Evolutionary conservation across 2,113 vertebrate species (phyloP).

Genomic region (Stigmatopora nigra): DNA sequence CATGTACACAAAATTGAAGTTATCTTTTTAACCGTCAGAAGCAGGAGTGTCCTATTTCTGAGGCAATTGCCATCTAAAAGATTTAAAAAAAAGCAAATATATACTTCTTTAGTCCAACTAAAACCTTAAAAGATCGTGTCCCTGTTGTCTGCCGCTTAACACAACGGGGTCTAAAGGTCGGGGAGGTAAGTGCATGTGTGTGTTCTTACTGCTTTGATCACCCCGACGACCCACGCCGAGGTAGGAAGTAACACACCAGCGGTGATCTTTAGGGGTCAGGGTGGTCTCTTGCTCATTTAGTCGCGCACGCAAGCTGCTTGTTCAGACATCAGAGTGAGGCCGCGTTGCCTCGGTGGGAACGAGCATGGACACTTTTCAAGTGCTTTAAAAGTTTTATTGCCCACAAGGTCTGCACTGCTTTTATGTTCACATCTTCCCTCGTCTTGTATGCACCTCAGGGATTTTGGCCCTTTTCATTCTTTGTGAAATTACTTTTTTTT

Average conservation of each 20-base stretch:
- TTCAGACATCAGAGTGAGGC: slow-evolving; percentile 30
- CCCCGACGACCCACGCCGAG: slow-evolving; percentile 25
- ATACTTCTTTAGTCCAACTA: slow-evolving; percentile 8
- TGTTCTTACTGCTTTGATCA: slow-evolving; percentile 61
- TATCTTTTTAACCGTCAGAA: background rate
- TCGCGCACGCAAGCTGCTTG: slow-evolving; percentile 19
- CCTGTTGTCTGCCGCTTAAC: slow-evolving; percentile 43
- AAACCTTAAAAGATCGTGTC: slow-evolving; percentile 32
- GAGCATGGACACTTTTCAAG: slow-evolving; percentile 45
- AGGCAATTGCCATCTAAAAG: background rate
- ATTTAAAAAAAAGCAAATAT: background rate
- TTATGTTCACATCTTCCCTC: slow-evolving; percentile 6
- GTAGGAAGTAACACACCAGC: slow-evolving; percentile 57
- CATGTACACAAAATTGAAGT: background rate
- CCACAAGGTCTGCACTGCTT: background rate
- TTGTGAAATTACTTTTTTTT: background rate
- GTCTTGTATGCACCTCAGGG: background rate
- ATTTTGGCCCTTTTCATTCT: background rate
- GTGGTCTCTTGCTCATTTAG: slow-evolving; percentile 44
- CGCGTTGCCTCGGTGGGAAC: slow-evolving; percentile 31
- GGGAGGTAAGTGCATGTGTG: slow-evolving; percentile 44
- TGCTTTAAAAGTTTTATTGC: slow-evolving; percentile 39
- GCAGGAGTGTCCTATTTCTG: background rate
- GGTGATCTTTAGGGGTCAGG: slow-evolving; percentile 46
- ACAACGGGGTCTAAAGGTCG: slow-evolving; percentile 50